Evolutionary conservation across 2,888 invertebrate genomes (phyloP).

Genomic region (Spisula subtruncata): DNA sequence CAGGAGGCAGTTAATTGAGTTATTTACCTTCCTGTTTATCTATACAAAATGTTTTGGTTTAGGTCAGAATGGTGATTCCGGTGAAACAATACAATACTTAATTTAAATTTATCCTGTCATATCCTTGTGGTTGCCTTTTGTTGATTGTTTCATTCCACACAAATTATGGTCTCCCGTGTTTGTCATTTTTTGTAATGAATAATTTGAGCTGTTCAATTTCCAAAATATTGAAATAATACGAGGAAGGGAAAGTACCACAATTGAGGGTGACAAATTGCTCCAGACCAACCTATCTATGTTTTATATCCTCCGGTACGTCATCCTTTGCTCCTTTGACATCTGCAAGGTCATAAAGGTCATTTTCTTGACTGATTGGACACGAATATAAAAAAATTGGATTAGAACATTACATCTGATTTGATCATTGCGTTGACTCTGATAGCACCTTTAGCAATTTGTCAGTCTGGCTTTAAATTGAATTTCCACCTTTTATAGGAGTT

Average conservation of each 20-base stretch:
- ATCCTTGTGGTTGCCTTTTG: no score
- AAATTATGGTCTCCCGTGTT: no score
- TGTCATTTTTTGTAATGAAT: no score
- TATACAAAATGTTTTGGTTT: no score
- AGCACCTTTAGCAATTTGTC: not conserved
- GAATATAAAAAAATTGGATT: not conserved
- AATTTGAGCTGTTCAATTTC: no score
- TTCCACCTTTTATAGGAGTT: not conserved
- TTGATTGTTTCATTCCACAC: no score
- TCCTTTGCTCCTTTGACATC: not conserved
- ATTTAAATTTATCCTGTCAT: no score
- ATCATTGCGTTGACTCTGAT: not conserved
- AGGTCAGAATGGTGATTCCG: no score
- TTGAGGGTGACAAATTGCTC: not conserved
- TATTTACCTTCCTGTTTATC: no score
- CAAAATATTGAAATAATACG: no score
- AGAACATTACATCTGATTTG: not conserved
- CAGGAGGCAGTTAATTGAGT: no score
- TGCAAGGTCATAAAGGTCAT: not conserved
- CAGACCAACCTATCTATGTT: not conserved
- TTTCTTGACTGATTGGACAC: conserved; percentile 10
- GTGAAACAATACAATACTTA: no score
- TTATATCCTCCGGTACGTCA: not conserved
- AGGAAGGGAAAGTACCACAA: not conserved
- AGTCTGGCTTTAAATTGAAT: conserved; percentile 15